Base-by-base conservation (phyloP, 2,888 invertebrate species). In the Andrena bicolor region DNA sequence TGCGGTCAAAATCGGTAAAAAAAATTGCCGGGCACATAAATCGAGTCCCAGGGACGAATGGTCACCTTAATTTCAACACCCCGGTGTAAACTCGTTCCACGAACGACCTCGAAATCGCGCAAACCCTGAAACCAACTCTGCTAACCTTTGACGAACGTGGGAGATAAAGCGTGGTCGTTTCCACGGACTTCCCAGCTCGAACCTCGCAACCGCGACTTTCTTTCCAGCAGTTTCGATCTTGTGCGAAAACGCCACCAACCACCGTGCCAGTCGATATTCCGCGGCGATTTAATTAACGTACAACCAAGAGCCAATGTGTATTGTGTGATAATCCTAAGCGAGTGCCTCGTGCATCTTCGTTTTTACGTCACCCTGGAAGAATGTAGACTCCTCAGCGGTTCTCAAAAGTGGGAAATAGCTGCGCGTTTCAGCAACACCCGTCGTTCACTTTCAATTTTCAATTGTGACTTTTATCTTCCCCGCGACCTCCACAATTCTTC, bases 71-170 rank as follows among this genome's bases (percentile, higher is more conserved):
- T 41, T 41, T 60, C 32, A 58, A 61, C 35, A 70, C 56, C 26
- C 35, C 20, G 26, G 13, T 28, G 61, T 68, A 61, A 13, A 28
- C 30, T 74, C 68, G 69, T 65, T 75, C 78, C 68, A 71, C 61
- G 84, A 83, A 73, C 83, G 90, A 88, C 90, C 90, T 90, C 90
- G 89, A 91, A 90, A 89, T 88, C 86, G 76, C 78, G 64, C 76
- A 80, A 89, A 90, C 88, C 86, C 88, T 90, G 89, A 90, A 90
- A 88, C 83, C 83, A 81, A 87, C 84, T 86, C 61, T 74, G 77
- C 41, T 78, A 88, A 89, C 87, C 90, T 90, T 89, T 91, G 86
- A 89, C 80, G 88, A 91, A 90, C 90, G 90, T 91, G 91, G 87
- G 90, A 90, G 87, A 87, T 85, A 87, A 86, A 80, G 69, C 76